Conservation (phyloP, 1,140 invertebrate species). For the Drosophila arizonae region DNA sequence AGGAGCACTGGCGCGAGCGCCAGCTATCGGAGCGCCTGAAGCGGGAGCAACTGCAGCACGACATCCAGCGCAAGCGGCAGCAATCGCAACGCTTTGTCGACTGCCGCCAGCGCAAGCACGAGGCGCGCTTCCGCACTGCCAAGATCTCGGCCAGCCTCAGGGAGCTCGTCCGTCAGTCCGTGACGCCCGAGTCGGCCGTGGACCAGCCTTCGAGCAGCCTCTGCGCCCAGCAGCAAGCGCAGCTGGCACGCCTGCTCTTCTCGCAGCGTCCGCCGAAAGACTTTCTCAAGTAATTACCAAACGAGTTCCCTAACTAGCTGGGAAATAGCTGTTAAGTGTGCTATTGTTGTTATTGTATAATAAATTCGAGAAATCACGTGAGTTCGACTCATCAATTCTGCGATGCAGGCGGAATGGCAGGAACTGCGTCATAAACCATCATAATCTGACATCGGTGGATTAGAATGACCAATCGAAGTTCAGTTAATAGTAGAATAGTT, state of each 20-base stretch:
- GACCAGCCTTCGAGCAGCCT: slow-evolving; percentile 37
- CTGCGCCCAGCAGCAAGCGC: slow-evolving; percentile 57
- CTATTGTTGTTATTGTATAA: slow-evolving; percentile 66
- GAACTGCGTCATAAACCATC: too few relatives aligned
- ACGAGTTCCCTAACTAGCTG: neutral
- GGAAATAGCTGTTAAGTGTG: too few relatives aligned
- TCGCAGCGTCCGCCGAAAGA: slow-evolving; percentile 15
- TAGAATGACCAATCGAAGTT: too few relatives aligned
- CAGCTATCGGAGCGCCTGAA: slow-evolving; percentile 63
- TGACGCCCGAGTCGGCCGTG: slow-evolving; percentile 65
- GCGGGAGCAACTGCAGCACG: slow-evolving; percentile 62
- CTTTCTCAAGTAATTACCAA: slow-evolving; percentile 19
- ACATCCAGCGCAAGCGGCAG: slow-evolving; percentile 64
- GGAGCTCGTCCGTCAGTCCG: slow-evolving; percentile 75
- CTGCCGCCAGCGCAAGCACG: slow-evolving; percentile 56
- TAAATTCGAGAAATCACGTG: slow-evolving; percentile 22
- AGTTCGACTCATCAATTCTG: too few relatives aligned
- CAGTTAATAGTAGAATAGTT: too few relatives aligned
- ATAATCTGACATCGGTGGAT: too few relatives aligned
- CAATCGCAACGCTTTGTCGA: slow-evolving; percentile 73
- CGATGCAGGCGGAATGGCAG: too few relatives aligned
- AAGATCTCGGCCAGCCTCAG: slow-evolving; percentile 79
- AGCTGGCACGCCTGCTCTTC: slow-evolving; percentile 61
- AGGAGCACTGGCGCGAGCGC: slow-evolving; percentile 77
- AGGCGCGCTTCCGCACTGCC: slow-evolving; percentile 68